Evolutionary conservation across 53 echinoderm and acorn worm species (phyloP), one percentile per base, ranked within the genome.

Genomic region (Mesocentrotus franciscanus): DNA sequence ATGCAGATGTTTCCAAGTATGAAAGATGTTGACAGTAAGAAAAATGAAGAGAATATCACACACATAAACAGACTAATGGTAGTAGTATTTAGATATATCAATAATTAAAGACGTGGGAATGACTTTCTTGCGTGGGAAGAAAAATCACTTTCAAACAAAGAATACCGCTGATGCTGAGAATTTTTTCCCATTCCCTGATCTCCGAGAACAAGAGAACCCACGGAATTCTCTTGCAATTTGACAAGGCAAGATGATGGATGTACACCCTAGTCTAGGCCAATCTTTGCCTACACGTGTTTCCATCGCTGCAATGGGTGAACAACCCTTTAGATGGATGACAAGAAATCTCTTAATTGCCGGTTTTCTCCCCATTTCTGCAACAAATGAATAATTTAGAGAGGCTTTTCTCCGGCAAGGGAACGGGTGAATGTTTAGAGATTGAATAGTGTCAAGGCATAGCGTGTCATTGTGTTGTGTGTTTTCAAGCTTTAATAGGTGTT

Each of bases 281-380:
- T 42, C 36, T 81, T 81, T 81, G 36, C 42, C 81, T 81, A 20
- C 81, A 81, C 36, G 81, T 35, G 12, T 81, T 74, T 81, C 39
- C 42, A 81, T 39, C 20, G 20, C 81, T 81, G 16, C 20, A 39
- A 34, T 0, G 70, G 92, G 92, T 92, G 66, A 92, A 92, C 22
- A 92, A 66, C 92, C 66, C 62, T 22, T 17, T 16, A 68, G 92
- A 92, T 66, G 92, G 92, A 92, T 92, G 92, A 64, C 20, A 9
- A 35, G 39, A 66, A 92, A 92, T 92, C 92, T 92, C 92, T 64
- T 92, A 92, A 92, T 92, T 92, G 92, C 92, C 70, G 24, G 9
- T 66, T 92, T 66, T 92, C 92, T 68, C 68, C 22, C 70, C 70
- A 68, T 92, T 92, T 35, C 68, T 36, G 39, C 92, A 5, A 61